Base-by-base conservation (phyloP, 2,888 invertebrate species). In the Acleris cristana region DNA sequence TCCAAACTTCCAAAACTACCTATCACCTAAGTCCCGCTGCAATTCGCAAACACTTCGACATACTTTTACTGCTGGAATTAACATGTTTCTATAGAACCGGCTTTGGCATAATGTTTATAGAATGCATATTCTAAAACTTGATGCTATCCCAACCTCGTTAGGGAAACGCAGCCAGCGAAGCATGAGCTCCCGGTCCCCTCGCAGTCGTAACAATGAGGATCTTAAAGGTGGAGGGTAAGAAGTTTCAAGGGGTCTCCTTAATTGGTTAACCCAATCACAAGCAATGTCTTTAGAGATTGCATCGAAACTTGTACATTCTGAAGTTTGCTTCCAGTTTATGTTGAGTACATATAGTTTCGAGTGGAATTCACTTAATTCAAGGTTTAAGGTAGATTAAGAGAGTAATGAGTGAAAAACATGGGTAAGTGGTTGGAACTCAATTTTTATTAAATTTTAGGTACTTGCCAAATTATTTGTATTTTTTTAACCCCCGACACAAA, bases 251-350 rank as follows among this genome's bases (percentile, higher is more conserved):
- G 66, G 3, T 62, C 61, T 48, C 44, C 21, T 53, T 52, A 66
- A 66, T 56, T 66, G 66, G 66, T 62, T 62, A 34, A 26, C 23
- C 56, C 61, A 62, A 66, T 66, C 66, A 67, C 53, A 40, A 58
- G 67, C 57, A 58, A 67, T 67, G 67, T 67, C 67, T 67, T 63
- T 62, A 30, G 67, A 67, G 67, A 67, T 67, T 67, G 67, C 67
- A 67, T 67, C 62, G 66, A 54, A 67, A 67, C 67, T 67, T 67
- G 67, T 67, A 61, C 53, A 49, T 67, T 67, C 53, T 63, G 67
- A 67, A 67, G 63, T 67, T 67, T 67, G 67, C 58, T 58, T 67
- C 34, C 63, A 67, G 67, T 67, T 67, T 63, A 62, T 56, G 65
- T 56, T 66, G 52, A 66, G 56, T 62, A 51, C 58, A 63, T 58